phyloP scores from a whole-genome alignment of 2,888 invertebrate genomes.

The Eupithecia insigniata region DNA sequence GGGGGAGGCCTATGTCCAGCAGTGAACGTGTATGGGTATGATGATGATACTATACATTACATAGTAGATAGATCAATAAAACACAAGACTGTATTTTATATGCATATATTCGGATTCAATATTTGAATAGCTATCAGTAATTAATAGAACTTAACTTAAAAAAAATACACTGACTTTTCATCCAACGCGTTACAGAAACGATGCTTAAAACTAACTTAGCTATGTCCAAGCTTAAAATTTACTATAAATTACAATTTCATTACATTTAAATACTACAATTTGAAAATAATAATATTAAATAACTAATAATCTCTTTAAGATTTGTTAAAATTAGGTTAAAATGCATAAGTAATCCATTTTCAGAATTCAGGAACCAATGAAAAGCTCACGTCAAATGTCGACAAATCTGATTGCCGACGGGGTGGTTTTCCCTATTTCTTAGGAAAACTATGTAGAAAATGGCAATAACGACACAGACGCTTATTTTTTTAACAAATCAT shows the following conservation, averaged over 20 bases:
- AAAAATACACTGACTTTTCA: conserved; percentile 79
- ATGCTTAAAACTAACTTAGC: conserved; percentile 74
- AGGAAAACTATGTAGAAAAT: conserved; percentile 20
- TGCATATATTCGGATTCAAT: conserved; percentile 83
- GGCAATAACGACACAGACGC: conserved; percentile 20
- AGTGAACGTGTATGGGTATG: no score
- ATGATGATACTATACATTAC: no score
- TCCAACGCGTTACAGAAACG: conserved; percentile 65
- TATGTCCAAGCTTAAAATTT: conserved; percentile 79
- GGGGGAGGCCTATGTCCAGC: no score
- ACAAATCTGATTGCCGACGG: conserved; percentile 12
- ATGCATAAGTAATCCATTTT: conserved; percentile 37
- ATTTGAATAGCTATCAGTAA: conserved; percentile 81
- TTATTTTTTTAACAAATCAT: conserved; percentile 11
- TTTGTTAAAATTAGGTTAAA: conserved; percentile 49
- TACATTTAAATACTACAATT: conserved; percentile 71
- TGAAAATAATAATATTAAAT: conserved; percentile 64
- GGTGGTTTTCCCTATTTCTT: conserved; percentile 14
- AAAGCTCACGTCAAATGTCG: conserved; percentile 35
- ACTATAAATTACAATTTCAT: conserved; percentile 81
- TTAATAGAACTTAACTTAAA: conserved; percentile 81
- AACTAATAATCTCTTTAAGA: conserved; percentile 71
- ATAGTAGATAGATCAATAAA: no score
- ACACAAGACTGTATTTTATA: conserved; percentile 74
- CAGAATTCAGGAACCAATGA: conserved; percentile 45